These are phyloP conservation scores for Macrotus californicus DNA, from an alignment of 2,113 vertebrate genomes.

Conservation along the genomic window DNA sequence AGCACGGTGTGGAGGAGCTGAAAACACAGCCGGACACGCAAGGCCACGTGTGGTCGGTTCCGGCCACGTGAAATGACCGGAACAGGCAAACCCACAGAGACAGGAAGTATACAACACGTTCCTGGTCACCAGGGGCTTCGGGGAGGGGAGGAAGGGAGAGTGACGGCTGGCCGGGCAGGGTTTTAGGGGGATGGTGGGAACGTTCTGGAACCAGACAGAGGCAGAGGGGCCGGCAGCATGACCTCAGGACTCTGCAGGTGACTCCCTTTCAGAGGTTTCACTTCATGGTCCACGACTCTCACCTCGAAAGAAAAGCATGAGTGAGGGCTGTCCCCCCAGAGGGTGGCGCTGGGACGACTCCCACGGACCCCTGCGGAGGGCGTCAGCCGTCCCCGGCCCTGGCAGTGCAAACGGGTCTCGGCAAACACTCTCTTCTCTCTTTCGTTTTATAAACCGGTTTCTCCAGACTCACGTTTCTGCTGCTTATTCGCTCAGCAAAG, in stretches of 20 bases:
- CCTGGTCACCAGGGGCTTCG: too few species aligned
- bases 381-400: background rate
- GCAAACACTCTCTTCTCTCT: rapidly evolving
- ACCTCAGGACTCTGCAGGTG: rapidly evolving
- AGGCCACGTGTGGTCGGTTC: background rate
- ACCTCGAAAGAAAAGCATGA: background rate
- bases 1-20: rapidly evolving
- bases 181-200: too few species aligned
- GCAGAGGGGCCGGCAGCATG: too few species aligned
- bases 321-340: background rate
- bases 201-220: too few species aligned
- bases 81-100: background rate
- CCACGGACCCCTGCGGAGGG: background rate
- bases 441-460: background rate
- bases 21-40: background rate
- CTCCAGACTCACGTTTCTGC: background rate
- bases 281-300: background rate
- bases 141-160: background rate
- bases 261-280: background rate
- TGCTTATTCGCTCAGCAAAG: background rate
- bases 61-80: background rate
- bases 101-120: too few species aligned
- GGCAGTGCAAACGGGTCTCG: background rate
- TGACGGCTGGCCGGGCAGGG: background rate
- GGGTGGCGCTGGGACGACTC: rapidly evolving